Percentiles rank a stretch among this genome's conserved stretches.
These are phyloP conservation scores for Apoda limacodes DNA, from an alignment of 2,888 invertebrate genomes.

Conservation along the genomic window DNA sequence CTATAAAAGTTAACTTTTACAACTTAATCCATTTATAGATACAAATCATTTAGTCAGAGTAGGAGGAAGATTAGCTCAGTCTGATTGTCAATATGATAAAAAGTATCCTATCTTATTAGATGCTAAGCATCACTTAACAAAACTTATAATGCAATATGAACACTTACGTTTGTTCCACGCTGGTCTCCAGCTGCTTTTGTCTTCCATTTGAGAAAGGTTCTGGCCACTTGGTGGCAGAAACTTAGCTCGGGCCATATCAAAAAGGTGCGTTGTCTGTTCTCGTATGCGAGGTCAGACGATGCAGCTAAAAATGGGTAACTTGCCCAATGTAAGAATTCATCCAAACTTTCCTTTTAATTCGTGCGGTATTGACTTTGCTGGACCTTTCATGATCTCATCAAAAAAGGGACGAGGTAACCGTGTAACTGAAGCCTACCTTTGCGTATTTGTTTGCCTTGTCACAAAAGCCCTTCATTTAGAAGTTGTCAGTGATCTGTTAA, in stretches of 20 bases:
- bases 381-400: conserved; percentile 6
- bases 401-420: conserved; percentile 2
- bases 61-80: conserved; percentile 6
- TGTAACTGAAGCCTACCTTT: conserved; percentile 1
- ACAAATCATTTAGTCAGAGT: conserved; percentile 4
- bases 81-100: conserved; percentile 8
- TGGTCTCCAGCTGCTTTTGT: conserved; percentile 14
- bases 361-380: conserved; percentile 8
- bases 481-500: too few species aligned
- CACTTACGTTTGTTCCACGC: conserved; percentile 12
- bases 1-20: conserved; percentile 2
- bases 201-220: conserved; percentile 10
- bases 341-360: conserved; percentile 3
- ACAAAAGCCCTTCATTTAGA: too few species aligned
- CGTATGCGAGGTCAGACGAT: too few species aligned
- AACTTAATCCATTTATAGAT: conserved; percentile 10
- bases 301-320: conserved; percentile 8
- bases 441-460: too few species aligned
- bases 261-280: conserved; percentile 12
- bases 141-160: conserved; percentile 8
- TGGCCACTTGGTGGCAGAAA: conserved; percentile 17
- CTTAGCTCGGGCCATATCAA: conserved; percentile 8
- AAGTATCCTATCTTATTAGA: conserved; percentile 13
- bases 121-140: conserved; percentile 12
- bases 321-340: conserved; percentile 3